These are phyloP conservation scores for Scartelaos histophorus DNA, from an alignment of 2,113 vertebrate species.

Conservation along the genomic window DNA sequence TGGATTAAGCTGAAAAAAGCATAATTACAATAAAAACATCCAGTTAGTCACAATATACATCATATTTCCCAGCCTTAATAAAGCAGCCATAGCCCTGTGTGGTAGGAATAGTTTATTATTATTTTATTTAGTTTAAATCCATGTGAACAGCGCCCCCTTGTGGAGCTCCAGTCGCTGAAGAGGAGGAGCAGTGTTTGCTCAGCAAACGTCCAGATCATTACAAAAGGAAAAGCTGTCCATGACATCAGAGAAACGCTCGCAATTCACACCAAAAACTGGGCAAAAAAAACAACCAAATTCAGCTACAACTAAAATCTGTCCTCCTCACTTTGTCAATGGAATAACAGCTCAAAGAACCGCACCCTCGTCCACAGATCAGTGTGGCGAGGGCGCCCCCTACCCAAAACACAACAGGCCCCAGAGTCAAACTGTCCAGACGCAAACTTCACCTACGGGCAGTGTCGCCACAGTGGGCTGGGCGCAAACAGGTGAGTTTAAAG, in stretches of 20 bases:
- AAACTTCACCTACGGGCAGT: not conserved
- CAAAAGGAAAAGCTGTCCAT: conserved; percentile 53
- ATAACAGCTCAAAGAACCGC: conserved; percentile 45
- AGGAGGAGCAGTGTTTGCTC: conserved; percentile 52
- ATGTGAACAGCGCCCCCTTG: conserved; percentile 59
- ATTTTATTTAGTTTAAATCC: conserved; percentile 65
- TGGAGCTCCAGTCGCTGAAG: conserved; percentile 45
- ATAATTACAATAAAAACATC: not conserved
- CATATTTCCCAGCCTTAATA: conserved; percentile 1
- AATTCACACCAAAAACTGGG: conserved; percentile 27
- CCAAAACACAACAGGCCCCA: not conserved
- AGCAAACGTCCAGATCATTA: conserved; percentile 61
- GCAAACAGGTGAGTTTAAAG: not conserved
- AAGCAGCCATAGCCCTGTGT: conserved; percentile 18
- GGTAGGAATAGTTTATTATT: conserved; percentile 30
- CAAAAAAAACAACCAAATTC: conserved; percentile 39
- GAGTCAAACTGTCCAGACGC: not conserved
- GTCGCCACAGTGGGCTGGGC: not conserved
- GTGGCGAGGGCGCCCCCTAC: conserved; percentile 11
- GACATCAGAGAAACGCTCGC: conserved; percentile 51
- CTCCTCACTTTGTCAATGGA: conserved; percentile 49
- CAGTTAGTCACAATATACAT: no score
- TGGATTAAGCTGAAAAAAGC: not conserved
- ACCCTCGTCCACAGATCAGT: conserved; percentile 52
- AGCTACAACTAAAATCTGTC: conserved; percentile 55